Conservation (phyloP, 2,113 vertebrate genomes). For the Oophaga pumilio region DNA sequence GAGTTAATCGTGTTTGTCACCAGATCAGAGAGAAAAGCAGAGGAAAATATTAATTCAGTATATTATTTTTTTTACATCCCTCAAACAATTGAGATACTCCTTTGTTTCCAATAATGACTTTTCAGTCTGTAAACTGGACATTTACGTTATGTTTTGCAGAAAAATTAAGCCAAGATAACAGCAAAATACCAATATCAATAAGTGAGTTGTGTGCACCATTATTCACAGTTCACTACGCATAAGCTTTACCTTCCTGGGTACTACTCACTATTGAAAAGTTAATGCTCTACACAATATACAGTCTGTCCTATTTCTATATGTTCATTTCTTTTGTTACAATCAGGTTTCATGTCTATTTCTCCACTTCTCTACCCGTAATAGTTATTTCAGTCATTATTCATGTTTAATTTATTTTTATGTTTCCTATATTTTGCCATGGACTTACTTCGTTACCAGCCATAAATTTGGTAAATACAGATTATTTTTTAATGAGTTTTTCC, state of each 20-base stretch:
- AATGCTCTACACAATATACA: slow-evolving; percentile 10
- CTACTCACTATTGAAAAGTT: neutral
- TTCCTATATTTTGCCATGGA: slow-evolving; percentile 46
- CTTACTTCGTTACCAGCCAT: slow-evolving; percentile 31
- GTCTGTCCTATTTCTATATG: neutral
- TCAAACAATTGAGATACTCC: too few relatives aligned
- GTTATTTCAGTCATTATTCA: slow-evolving; percentile 52
- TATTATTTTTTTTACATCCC: too few relatives aligned
- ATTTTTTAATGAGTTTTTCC: slow-evolving; percentile 54
- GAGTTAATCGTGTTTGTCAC: too few relatives aligned
- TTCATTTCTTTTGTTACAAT: slow-evolving; percentile 13
- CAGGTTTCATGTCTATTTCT: slow-evolving; percentile 14
- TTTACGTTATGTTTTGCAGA: too few relatives aligned
- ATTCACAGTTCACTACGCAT: neutral
- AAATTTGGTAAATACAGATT: slow-evolving; percentile 55
- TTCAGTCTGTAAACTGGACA: too few relatives aligned
- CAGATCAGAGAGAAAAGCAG: too few relatives aligned
- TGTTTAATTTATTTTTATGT: slow-evolving; percentile 56
- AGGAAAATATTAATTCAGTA: too few relatives aligned
- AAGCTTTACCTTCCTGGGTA: neutral
- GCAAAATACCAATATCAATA: neutral
- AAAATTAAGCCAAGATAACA: neutral
- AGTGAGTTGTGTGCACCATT: neutral
- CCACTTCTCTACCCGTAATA: slow-evolving; percentile 40
- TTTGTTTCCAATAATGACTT: too few relatives aligned